Base-by-base conservation (phyloP, 2,797 vertebrate genomes). In the Phoxinus dragarum region DNA sequence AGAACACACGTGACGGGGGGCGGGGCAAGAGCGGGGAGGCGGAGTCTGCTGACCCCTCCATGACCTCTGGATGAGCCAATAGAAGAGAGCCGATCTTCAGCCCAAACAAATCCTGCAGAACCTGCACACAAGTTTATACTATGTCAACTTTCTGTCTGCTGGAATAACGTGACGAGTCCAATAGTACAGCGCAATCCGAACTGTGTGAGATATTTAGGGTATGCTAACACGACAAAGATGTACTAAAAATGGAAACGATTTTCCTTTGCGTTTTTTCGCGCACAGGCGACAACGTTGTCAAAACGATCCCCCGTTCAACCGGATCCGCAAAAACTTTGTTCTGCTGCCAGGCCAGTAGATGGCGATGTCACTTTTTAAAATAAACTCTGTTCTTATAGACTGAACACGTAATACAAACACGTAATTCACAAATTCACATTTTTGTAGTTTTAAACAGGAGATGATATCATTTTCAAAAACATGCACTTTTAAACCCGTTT, bases 61-160 rank as follows among this genome's bases (percentile, higher is more conserved):
- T 88, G 87, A 93, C 81, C 87, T 93, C 93, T 82, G 92, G 89
- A 0, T 90, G 87, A 6, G 89, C 91, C 90, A 92, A 36, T 40
- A 95, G 87, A 75, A 94, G 91, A 4, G 93, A 89, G 0, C 90
- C 84, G 74, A 96, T 92, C 36, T 21, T 89, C n/a, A 88, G 79
- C 56, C 94, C 94, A 1, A 96, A 95, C 40, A 94, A 88, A 74
- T 92, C 88, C 14, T 82, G 82, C 16, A 94, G 84, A 36, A 92
- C 88, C 94, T 96, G 66, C 14, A 40, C 72, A 71, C 49, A 66
- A 66, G 64, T 66, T 66, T 17, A 66, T 34, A 34, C 5, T 6
- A 3, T 56, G 27, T 66, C 61, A 66, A 3, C 31, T 66, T 34
- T 34, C 14, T 66, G 61, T 17, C 34, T 7, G 6, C 61, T 34